A percentile compares a stretch with the other conserved stretches of the same genome.
These are phyloP conservation scores for Philereme transversata DNA, from an alignment of 2,888 invertebrate genomes.

Conservation along the genomic window DNA sequence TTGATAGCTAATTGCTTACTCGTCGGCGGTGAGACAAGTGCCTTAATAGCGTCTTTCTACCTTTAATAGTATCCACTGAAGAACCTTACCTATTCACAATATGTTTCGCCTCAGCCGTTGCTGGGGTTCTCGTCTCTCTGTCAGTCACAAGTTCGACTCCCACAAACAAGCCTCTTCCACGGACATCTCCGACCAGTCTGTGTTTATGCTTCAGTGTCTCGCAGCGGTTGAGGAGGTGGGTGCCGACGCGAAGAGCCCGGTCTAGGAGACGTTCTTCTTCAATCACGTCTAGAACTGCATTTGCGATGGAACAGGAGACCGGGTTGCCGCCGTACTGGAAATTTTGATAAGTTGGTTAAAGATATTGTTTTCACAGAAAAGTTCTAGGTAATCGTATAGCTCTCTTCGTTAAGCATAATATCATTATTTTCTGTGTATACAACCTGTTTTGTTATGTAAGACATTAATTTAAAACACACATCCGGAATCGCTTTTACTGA, in stretches of 20 bases:
- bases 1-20: no score
- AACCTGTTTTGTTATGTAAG: no score
- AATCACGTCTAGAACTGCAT: constrained; percentile 96
- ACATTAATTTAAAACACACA: no score
- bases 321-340: constrained; percentile 98
- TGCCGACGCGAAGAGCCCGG: constrained; percentile 92
- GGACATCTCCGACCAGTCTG: constrained; percentile 92
- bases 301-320: constrained; percentile 98
- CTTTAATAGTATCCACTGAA: no score
- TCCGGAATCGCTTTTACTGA: no score
- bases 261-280: constrained; percentile 93
- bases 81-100: constrained; percentile 85
- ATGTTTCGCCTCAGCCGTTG: constrained; percentile 91
- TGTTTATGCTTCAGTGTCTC: constrained; percentile 89
- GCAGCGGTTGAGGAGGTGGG: constrained; percentile 88
- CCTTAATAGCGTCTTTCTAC: no score
- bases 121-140: constrained; percentile 89
- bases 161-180: constrained; percentile 97
- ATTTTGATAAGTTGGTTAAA: not conserved
- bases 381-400: no score
- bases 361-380: no score
- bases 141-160: constrained; percentile 96
- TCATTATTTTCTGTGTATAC: no score
- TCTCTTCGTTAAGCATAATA: no score
- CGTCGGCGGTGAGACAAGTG: no score